Conservation (phyloP, 2,113 vertebrate genomes). For the Cyphomyrus discorhynchus region DNA sequence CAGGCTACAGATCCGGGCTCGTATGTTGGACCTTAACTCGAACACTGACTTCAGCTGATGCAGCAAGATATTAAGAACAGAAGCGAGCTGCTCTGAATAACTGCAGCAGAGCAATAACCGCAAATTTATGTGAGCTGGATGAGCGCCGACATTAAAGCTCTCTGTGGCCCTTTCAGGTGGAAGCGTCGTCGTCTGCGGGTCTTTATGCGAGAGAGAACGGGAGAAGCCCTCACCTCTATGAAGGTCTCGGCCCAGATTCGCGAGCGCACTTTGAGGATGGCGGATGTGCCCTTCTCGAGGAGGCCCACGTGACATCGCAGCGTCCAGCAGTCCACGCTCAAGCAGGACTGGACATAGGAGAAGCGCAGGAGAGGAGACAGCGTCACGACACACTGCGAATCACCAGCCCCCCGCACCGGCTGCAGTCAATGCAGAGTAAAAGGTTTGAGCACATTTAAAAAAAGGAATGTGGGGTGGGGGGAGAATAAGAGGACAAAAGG, state of each 20-base stretch:
- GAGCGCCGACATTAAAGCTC: background rate
- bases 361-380: background rate
- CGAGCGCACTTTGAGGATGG: slow-evolving; percentile 71
- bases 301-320: slow-evolving; percentile 71
- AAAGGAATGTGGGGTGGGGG: background rate
- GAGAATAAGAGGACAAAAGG: background rate
- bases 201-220: background rate
- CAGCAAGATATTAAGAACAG: background rate
- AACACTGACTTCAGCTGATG: background rate
- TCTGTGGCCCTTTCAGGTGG: background rate
- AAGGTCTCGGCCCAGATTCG: slow-evolving; percentile 79
- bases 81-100: background rate
- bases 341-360: slow-evolving; percentile 62
- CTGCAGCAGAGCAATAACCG: background rate
- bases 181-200: background rate
- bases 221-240: slow-evolving; percentile 58
- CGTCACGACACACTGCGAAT: background rate
- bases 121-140: background rate
- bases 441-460: background rate
- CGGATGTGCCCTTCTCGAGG: slow-evolving; percentile 67
- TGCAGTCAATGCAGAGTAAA: background rate
- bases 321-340: slow-evolving; percentile 69
- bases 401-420: background rate
- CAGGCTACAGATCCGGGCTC: background rate
- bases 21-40: background rate